Base-by-base conservation (phyloP, 2,797 vertebrate genomes). In the Rhinichthys osculus region DNA sequence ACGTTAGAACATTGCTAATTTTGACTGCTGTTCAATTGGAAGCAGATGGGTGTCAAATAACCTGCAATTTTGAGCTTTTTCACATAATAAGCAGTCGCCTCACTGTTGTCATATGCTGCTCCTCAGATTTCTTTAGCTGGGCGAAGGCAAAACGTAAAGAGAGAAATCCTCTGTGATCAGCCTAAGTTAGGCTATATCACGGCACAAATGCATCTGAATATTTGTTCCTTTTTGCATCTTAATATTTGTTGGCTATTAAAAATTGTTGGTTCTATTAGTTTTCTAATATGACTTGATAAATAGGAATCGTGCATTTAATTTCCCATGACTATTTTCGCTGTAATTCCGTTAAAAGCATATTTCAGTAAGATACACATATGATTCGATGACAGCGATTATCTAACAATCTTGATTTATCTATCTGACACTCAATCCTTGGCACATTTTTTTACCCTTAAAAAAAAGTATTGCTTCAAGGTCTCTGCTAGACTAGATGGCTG, bases 11-110 rank as follows among this genome's bases (percentile, higher is more conserved):
- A 86, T 84, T 72, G 83, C 73, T 84, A 81, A 86, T 86, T 82
- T 84, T 84, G 83, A 85, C 66, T 44, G 89, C 85, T 85, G 89
- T 88, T 90, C 87, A 85, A 83, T n/a, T 38, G 79, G 84, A 78
- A 81, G 85, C 86, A 87, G 86, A 89, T 91, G 87, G 88, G 88
- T 88, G 77, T 89, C 85, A 86, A 89, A 90, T 89, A 87, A 74
- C 86, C 88, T 87, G 77, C 86, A 90, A 90, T 91, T 89, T 88
- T 64, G 59, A 85, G 78, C 87, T 81, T 84, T 87, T 87, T 88
- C 78, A 57, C 66, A 73, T 66, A 85, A 87, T 85, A 78, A 86
- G 81, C 81, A 50, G 54, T 67, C 84, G 50, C 69, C 73, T 78
- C 78, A 13, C 70, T 57, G 62, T 78, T 86, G 85, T 86, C 85